These are phyloP conservation scores for Crotalus tigris DNA, from an alignment of 2,113 vertebrate species.

Conservation along the genomic window DNA sequence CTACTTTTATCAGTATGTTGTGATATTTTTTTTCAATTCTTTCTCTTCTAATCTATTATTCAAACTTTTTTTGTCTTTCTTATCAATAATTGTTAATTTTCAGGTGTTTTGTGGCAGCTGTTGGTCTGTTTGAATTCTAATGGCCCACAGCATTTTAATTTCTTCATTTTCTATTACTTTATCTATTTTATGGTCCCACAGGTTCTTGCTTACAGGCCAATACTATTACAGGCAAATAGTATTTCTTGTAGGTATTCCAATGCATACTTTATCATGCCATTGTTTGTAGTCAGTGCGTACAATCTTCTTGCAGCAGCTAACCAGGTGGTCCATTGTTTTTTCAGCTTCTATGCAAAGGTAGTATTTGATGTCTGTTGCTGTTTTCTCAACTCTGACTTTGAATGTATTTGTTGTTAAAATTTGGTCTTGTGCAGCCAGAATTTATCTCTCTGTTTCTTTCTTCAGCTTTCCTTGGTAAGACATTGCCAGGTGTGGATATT, in stretches of 20 bases:
- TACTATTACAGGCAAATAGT: not conserved
- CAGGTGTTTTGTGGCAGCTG: not conserved
- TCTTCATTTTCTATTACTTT: not conserved
- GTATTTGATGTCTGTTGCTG: not conserved
- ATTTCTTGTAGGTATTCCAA: not conserved
- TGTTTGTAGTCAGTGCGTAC: not conserved
- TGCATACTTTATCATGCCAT: not conserved
- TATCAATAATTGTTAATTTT: not conserved
- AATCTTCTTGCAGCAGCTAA: not conserved
- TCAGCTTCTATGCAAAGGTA: not conserved
- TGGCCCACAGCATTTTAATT: not conserved
- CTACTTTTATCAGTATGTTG: not conserved
- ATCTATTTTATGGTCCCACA: not conserved
- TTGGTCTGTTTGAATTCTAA: not conserved
- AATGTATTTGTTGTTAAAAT: not conserved
- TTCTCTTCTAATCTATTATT: not conserved
- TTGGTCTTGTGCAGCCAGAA: not conserved
- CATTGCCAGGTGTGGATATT: not conserved
- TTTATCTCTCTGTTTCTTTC: not conserved
- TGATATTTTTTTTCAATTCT: fast-evolving
- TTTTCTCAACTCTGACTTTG: not conserved
- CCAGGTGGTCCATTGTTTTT: not conserved
- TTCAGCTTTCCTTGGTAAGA: not conserved
- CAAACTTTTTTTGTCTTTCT: not conserved
- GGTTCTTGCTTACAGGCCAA: not conserved